Conservation (phyloP, 2,888 invertebrate genomes). For the Boloria euphrosyne region DNA sequence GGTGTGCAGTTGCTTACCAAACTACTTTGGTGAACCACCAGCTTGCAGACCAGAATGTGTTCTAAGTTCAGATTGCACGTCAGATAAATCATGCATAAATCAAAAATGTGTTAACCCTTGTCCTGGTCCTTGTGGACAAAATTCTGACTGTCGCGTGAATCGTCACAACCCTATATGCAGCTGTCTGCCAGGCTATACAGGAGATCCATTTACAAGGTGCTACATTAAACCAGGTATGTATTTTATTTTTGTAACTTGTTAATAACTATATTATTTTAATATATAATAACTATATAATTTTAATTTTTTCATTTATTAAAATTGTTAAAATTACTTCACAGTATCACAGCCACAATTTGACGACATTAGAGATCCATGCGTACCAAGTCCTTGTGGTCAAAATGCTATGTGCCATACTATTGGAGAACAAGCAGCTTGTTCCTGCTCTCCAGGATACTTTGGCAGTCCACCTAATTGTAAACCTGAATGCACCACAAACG, state of each 20-base stretch:
- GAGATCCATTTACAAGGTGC: conserved; percentile 87
- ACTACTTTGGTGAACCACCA: conserved; percentile 86
- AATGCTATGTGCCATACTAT: conserved; percentile 82
- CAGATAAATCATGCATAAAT: conserved; percentile 84
- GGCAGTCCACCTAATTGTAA: conserved; percentile 86
- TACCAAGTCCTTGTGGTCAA: conserved; percentile 86
- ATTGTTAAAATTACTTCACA: conserved; percentile 37
- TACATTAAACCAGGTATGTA: conserved; percentile 75
- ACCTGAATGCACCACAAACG: conserved; percentile 85
- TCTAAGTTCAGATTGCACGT: conserved; percentile 85
- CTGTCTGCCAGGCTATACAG: conserved; percentile 83
- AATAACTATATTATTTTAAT: conserved; percentile 17
- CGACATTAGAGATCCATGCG: conserved; percentile 82
- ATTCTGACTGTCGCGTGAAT: conserved; percentile 86
- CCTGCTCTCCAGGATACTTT: conserved; percentile 82
- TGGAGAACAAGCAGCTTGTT: conserved; percentile 83
- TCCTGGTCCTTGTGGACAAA: conserved; percentile 86
- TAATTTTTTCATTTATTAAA: conserved; percentile 20
- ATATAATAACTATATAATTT: conserved; percentile 14
- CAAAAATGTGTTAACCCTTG: conserved; percentile 88
- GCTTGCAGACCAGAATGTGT: conserved; percentile 86
- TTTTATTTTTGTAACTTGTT: conserved; percentile 5
- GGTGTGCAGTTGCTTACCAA: conserved; percentile 87
- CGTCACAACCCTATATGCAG: conserved; percentile 88
- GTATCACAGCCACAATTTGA: conserved; percentile 61